phyloP scores from a whole-genome alignment of 2,888 invertebrate genomes.

The Caenorhabditis sp. region DNA sequence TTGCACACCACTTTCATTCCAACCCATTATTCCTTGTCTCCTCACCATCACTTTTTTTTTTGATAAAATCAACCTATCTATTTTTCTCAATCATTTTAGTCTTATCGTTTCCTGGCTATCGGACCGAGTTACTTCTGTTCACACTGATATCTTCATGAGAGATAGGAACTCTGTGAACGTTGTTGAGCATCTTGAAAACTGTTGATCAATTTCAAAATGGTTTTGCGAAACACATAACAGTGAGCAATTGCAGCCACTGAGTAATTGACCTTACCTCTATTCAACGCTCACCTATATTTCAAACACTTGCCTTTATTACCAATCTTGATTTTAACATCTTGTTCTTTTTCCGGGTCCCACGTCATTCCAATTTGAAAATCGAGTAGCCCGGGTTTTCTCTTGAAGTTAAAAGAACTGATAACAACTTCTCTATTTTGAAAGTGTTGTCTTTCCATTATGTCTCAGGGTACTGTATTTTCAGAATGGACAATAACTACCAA shows the following conservation, averaged over 20 bases:
- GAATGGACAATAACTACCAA: slow-evolving; percentile 38
- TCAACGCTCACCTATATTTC: too few species aligned
- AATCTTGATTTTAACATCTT: neutral
- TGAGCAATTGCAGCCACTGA: neutral
- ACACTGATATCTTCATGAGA: slow-evolving; percentile 46
- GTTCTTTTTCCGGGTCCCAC: neutral
- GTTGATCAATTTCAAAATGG: neutral
- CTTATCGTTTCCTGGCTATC: slow-evolving; percentile 60
- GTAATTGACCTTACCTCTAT: too few species aligned
- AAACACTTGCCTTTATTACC: too few species aligned
- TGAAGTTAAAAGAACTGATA: slow-evolving; percentile 43
- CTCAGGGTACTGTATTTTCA: slow-evolving; percentile 4
- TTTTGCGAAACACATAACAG: neutral
- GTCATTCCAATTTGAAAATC: neutral
- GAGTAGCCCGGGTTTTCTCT: neutral
- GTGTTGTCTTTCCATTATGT: neutral
- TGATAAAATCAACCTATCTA: slow-evolving; percentile 63
- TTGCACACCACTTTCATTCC: slow-evolving; percentile 27
- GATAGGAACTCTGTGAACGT: neutral
- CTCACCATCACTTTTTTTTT: slow-evolving; percentile 37
- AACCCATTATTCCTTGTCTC: slow-evolving; percentile 35
- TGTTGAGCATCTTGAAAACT: neutral
- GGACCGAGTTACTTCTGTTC: slow-evolving; percentile 43
- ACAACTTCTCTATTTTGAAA: slow-evolving; percentile 29
- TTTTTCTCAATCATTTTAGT: slow-evolving; percentile 57